Conservation (phyloP, 1,140 invertebrate species). For the Bombus terrestris region DNA sequence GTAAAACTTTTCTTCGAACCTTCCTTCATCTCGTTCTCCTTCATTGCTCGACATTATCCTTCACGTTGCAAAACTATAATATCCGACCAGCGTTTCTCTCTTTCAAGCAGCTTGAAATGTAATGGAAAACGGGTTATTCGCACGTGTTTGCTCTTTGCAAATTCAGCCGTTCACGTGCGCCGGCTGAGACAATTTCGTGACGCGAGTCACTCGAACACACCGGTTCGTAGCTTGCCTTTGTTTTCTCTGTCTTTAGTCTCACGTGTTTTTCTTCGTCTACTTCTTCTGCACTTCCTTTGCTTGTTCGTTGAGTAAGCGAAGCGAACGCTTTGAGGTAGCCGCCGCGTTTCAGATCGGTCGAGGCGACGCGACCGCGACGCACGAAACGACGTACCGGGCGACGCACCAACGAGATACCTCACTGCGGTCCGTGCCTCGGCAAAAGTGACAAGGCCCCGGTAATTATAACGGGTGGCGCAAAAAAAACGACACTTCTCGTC, state of each 20-base stretch:
- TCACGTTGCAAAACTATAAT: too few species aligned
- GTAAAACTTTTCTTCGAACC: not conserved
- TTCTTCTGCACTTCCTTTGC: not conserved
- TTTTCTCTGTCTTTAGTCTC: constrained; percentile 57
- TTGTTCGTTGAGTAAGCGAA: constrained; percentile 40
- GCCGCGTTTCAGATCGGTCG: constrained; percentile 30
- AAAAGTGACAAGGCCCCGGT: constrained; percentile 67
- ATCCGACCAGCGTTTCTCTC: not conserved
- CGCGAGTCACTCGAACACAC: constrained; percentile 50
- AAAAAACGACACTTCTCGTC: constrained; percentile 67
- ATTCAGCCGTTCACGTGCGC: constrained; percentile 33
- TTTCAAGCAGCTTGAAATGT: not conserved
- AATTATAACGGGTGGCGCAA: constrained; percentile 75
- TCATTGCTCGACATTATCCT: too few species aligned
- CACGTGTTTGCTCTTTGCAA: constrained; percentile 38
- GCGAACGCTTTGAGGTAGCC: constrained; percentile 72
- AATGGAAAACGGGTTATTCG: constrained; percentile 7
- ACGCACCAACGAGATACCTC: constrained; percentile 49
- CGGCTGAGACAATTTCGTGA: constrained; percentile 40
- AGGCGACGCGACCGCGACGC: not conserved
- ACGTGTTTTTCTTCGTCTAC: constrained; percentile 9
- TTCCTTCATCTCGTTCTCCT: not conserved
- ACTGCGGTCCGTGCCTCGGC: constrained; percentile 47
- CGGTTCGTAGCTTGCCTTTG: constrained; percentile 58
- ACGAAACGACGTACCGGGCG: constrained; percentile 37